Percentiles rank a stretch among this genome's conserved stretches.
Evolutionary conservation across 2,113 vertebrate genomes (phyloP).

Genomic region (Leptocoma aspasia): DNA sequence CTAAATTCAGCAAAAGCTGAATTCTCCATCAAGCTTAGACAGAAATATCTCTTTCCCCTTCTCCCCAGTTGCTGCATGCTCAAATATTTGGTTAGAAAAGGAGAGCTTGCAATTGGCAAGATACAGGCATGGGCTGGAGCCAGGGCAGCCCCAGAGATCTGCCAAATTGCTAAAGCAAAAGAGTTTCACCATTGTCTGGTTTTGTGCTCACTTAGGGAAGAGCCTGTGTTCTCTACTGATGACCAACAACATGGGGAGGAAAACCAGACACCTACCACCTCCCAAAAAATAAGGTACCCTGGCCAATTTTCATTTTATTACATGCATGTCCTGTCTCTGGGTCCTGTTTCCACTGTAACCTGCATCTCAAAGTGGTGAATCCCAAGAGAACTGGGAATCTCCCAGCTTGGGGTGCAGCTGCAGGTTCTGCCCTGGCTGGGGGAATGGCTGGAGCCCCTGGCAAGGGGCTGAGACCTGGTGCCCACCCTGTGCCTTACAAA

Average conservation of each 20-base stretch:
- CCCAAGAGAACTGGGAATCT: not conserved
- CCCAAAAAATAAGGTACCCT: slow-evolving; percentile 31
- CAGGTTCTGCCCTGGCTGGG: not conserved
- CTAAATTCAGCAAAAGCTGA: not conserved
- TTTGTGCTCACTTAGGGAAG: not conserved
- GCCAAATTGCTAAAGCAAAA: not conserved
- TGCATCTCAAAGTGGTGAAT: not conserved
- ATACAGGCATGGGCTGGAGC: not conserved
- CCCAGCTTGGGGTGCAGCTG: not conserved
- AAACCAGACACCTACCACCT: not conserved
- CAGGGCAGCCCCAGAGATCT: not conserved
- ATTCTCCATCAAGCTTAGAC: not conserved
- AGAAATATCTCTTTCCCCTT: not conserved
- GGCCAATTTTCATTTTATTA: not conserved
- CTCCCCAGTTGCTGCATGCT: not conserved
- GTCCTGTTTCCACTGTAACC: not conserved
- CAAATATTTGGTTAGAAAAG: not conserved
- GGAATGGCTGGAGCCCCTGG: not conserved
- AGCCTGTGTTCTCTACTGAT: not conserved
- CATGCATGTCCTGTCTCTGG: not conserved
- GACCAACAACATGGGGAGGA: not conserved
- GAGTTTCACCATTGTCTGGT: not conserved
- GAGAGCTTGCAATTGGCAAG: not conserved
- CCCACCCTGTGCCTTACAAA: not conserved
- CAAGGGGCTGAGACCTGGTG: not conserved